phyloP scores from a whole-genome alignment of 1,140 invertebrate species.

The Drosophila albomicans region DNA sequence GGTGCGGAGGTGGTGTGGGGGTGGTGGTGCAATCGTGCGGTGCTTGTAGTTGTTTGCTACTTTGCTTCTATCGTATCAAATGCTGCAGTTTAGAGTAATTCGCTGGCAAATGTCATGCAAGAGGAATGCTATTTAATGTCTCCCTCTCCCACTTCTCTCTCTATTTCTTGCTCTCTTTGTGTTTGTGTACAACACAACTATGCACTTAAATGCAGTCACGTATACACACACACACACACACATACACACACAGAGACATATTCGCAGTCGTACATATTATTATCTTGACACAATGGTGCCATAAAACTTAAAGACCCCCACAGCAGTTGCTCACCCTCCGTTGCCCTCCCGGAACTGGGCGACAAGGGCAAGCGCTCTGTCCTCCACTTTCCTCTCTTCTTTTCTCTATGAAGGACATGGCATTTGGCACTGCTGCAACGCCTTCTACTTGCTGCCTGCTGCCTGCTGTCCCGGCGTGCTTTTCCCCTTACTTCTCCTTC shows the following conservation, averaged over 20 bases:
- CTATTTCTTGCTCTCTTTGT: constrained; percentile 13
- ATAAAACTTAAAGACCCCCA: constrained; percentile 83
- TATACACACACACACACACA: constrained; percentile 49
- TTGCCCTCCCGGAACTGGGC: constrained; percentile 9
- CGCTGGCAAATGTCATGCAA: constrained; percentile 75
- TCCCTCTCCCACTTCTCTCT: constrained; percentile 26
- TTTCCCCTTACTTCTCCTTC: neutral
- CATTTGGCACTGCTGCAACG: constrained; percentile 27
- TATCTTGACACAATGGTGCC: constrained; percentile 84
- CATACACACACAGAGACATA: constrained; percentile 22
- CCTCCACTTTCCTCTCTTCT: neutral
- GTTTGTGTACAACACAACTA: constrained; percentile 70
- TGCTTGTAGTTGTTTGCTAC: constrained; percentile 43
- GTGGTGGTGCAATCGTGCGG: neutral
- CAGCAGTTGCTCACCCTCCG: constrained; percentile 56
- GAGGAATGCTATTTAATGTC: constrained; percentile 75
- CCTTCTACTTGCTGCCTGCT: neutral
- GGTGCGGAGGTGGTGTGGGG: neutral
- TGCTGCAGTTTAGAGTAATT: constrained; percentile 81
- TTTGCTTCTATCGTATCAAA: constrained; percentile 62
- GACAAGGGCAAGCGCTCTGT: constrained; percentile 26
- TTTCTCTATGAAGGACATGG: constrained; percentile 42
- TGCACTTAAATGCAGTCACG: constrained; percentile 83
- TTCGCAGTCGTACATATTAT: constrained; percentile 72
- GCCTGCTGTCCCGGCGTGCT: neutral